Evolutionary conservation across 1,140 invertebrate genomes (phyloP).

Genomic region (Drosophila pectinifera): DNA sequence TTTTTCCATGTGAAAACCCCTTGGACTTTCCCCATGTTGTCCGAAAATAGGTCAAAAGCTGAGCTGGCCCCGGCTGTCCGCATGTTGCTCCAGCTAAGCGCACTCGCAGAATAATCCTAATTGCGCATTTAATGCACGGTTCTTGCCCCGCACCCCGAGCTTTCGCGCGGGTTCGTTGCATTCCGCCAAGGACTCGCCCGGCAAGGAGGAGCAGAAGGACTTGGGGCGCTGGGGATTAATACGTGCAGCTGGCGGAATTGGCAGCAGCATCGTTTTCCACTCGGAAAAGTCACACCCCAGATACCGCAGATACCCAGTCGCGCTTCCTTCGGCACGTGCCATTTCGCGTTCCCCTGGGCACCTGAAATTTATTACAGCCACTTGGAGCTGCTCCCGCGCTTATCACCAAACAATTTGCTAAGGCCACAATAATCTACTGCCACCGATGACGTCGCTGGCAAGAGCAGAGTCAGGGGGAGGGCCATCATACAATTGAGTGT

Average conservation of each 20-base stretch:
- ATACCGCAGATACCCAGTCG: constrained; percentile 8
- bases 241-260: constrained; percentile 39
- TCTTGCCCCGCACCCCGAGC: constrained; percentile 4
- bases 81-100: constrained; percentile 53
- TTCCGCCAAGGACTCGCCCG: constrained; percentile 65
- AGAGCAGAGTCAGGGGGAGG: not conserved
- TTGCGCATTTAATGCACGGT: constrained; percentile 49
- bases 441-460: constrained; percentile 30
- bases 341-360: constrained; percentile 16
- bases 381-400: constrained; percentile 37
- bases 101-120: constrained; percentile 65
- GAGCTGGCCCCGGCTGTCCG: constrained; percentile 31
- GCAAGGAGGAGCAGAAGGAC: constrained; percentile 3
- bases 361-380: constrained; percentile 50
- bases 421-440: constrained; percentile 38
- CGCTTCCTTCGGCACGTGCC: constrained; percentile 42
- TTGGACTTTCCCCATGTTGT: constrained; percentile 18
- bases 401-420: constrained; percentile 46
- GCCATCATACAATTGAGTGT: constrained; percentile 9
- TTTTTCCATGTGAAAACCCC: constrained; percentile 4
- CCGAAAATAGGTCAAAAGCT: constrained; percentile 69
- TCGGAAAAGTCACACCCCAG: constrained; percentile 29
- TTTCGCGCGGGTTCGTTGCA: constrained; percentile 61
- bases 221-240: constrained; percentile 23
- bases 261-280: constrained; percentile 38